A percentile compares a stretch with the other conserved stretches of the same genome.
Evolutionary conservation across 2,797 vertebrate genomes (phyloP).

Genomic region (Cuniculus paca): DNA sequence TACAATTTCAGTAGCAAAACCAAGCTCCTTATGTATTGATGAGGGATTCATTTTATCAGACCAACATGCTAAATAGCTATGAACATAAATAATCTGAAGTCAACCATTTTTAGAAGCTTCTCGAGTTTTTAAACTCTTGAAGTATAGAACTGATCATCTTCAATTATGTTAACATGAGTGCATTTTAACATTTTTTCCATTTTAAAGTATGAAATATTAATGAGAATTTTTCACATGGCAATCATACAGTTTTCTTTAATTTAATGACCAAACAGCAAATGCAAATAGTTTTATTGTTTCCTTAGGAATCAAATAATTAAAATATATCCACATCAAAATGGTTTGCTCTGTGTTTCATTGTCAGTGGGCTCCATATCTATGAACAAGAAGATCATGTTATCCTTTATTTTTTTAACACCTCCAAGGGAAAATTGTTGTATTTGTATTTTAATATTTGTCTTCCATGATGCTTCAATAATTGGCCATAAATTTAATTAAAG

Average conservation of each 20-base stretch:
- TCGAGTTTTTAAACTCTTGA: neutral
- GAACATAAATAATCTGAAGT: neutral
- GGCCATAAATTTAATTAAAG: neutral
- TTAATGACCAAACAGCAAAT: neutral
- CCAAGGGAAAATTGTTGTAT: neutral
- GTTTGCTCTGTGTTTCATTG: neutral
- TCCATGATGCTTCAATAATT: neutral
- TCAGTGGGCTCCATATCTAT: neutral
- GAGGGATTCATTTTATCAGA: neutral
- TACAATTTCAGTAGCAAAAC: neutral
- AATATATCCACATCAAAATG: neutral
- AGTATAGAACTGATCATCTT: neutral
- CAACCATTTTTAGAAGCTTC: neutral
- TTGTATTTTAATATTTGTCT: constrained; percentile 26
- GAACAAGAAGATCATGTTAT: neutral
- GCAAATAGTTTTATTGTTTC: neutral
- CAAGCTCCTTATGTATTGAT: neutral
- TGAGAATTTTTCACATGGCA: neutral
- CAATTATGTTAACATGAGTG: neutral
- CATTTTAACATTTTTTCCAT: neutral
- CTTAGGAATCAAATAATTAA: constrained; percentile 11
- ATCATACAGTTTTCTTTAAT: neutral
- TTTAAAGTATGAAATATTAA: neutral
- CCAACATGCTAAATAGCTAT: neutral
- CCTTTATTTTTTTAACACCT: neutral